Evolutionary conservation across 2,113 vertebrate species (phyloP).

Genomic region (Nansenia antarctica): DNA sequence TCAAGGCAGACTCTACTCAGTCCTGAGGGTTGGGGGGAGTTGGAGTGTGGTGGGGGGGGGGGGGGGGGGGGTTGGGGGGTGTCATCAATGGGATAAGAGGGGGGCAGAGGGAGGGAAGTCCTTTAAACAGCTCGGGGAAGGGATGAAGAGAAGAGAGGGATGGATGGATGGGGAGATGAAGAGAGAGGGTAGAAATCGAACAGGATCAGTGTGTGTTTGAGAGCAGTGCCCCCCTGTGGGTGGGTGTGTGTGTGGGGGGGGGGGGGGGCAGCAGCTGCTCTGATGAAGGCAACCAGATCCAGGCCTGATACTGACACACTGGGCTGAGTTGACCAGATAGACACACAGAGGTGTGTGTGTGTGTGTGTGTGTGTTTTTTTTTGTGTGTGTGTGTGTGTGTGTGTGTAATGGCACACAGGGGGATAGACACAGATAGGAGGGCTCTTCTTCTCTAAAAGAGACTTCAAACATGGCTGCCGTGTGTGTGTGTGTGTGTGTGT

Average conservation of each 20-base stretch:
- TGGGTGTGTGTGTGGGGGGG: neutral
- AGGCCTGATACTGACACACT: constrained; percentile 35
- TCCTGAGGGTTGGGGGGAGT: constrained; percentile 43
- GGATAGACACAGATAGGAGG: constrained; percentile 56
- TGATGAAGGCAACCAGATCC: constrained; percentile 45
- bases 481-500: constrained; percentile 54
- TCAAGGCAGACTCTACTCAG: constrained; percentile 44
- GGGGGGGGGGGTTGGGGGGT: constrained; percentile 34
- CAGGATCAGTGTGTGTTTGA: constrained; percentile 73
- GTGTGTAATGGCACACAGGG: too few relatives aligned
- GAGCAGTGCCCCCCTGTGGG: constrained; percentile 37
- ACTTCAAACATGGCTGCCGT: constrained; percentile 82
- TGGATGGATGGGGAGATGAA: neutral
- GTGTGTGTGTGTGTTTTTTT: too few relatives aligned
- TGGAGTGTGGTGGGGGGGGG: constrained; percentile 30
- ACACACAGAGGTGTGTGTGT: too few relatives aligned
- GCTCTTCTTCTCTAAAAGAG: constrained; percentile 73
- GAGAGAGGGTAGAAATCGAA: constrained; percentile 69
- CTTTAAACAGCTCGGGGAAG: constrained; percentile 51
- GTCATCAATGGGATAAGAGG: constrained; percentile 72
- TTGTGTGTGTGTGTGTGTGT: too few relatives aligned
- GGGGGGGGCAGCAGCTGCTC: neutral
- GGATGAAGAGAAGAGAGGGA: constrained; percentile 4
- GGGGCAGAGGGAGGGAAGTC: constrained; percentile 42
- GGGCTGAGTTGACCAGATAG: constrained; percentile 10